Evolutionary conservation across 2,113 vertebrate genomes (phyloP), one percentile per base, ranked within the genome.

Genomic region (Drymodes brunneopygia): DNA sequence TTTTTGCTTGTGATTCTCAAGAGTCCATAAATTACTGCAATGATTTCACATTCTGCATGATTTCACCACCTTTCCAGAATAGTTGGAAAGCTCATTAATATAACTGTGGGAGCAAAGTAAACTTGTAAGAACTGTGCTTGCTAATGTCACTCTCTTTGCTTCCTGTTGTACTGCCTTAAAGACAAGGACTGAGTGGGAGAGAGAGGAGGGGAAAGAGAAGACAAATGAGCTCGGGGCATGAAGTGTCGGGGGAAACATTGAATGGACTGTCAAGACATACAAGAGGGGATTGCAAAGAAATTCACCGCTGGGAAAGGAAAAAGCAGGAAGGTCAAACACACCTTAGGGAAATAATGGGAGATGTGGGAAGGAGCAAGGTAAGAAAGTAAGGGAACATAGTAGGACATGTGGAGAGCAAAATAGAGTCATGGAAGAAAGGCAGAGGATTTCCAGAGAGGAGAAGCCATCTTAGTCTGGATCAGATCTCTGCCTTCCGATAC

Each of bases 21-120:
- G 47, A 65, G 72, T 35, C 70, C 88, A 14, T 61, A 56, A 65
- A 53, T 82, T 91, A 75, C 19, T 0, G 2, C 40, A 74, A 83
- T 33, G 67, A 72, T 78, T 95, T 81, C 57, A 78, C 66, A 88
- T 79, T 77, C 69, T 70, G 54, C 28, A 23, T 61, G 29, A 74
- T 87, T 81, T 85, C n/a, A 78, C 29, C 62, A 60, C 56, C 64
- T 90, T 95, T 95, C 71, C 35, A 78, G 77, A 95, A 71, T 22
- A 61, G 47, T 80, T 61, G 69, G 81, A 91, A 95, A 94, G 65
- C 58, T 86, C 3, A 0, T 78, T 94, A 86, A 93, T 72, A 82
- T 90, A 94, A 90, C 74, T 54, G 51, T n/a, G 60, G 75, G 58
- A 91, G 44, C 81, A 86, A 87, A 95, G 77, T 58, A 92, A 92